Conservation (phyloP, 2,113 vertebrate genomes). For the Dascyllus trimaculatus region DNA sequence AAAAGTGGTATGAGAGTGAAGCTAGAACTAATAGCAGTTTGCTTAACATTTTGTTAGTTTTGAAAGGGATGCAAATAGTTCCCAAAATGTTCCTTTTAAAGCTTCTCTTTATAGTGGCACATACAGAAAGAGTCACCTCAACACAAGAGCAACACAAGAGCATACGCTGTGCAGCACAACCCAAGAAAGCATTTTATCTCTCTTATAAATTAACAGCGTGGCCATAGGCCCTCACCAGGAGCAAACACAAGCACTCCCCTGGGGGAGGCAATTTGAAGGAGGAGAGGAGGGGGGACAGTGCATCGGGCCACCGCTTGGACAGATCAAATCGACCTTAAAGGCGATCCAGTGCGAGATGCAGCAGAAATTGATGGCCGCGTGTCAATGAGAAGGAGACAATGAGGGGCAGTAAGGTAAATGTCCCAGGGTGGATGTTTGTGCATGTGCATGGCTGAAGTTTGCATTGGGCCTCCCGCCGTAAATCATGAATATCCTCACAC, state of each 20-base stretch:
- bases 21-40: too few relatives aligned
- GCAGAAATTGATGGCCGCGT: slow-evolving; percentile 77
- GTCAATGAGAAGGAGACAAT: slow-evolving; percentile 78
- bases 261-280: slow-evolving; percentile 74
- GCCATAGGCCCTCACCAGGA: slow-evolving; percentile 51
- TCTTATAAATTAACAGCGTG: slow-evolving; percentile 80
- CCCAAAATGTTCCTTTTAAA: slow-evolving; percentile 33
- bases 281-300: slow-evolving; percentile 48
- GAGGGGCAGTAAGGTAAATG: slow-evolving; percentile 75
- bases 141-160: not conserved
- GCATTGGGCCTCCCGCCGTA: slow-evolving; percentile 63
- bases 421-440: slow-evolving; percentile 70
- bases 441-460: slow-evolving; percentile 66
- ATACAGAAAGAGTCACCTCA: slow-evolving; percentile 1
- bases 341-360: slow-evolving; percentile 63
- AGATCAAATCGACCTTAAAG: slow-evolving; percentile 78
- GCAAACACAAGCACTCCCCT: slow-evolving; percentile 80
- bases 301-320: slow-evolving; percentile 60
- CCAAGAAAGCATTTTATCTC: slow-evolving; percentile 78
- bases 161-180: slow-evolving; percentile 50
- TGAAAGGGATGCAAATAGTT: slow-evolving; percentile 14
- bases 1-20: too few relatives aligned
- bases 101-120: slow-evolving; percentile 23
- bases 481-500: slow-evolving; percentile 74
- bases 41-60: too few relatives aligned